Evolutionary conservation across 2,888 invertebrate genomes (phyloP), one percentile per base, ranked within the genome.

Genomic region (Adela reaumurella): DNA sequence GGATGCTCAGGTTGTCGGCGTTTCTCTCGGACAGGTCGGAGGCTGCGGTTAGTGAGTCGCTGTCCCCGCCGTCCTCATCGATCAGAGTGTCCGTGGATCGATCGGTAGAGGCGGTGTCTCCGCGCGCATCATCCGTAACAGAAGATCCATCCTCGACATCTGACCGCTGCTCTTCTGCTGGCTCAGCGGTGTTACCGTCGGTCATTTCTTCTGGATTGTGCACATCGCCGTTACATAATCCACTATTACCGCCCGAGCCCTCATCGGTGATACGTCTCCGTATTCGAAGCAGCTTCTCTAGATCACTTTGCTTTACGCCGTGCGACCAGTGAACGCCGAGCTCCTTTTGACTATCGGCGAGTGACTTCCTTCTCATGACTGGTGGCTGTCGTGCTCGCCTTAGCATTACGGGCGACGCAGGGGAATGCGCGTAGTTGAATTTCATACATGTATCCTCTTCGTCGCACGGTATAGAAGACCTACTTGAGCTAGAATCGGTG

Each of bases 1-100:
- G 76, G 62, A 77, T 76, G 62, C 78, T 78, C 68, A 77, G 67
- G 70, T 77, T 78, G 61, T 78, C 77, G 63, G 69, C 76, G 63
- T 76, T 74, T 61, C 65, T 67, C 57, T 65, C 71, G 56, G 68
- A 71, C 54, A 63, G 70, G 59, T 65, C 69, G 17, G 72, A 74
- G 49, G 58, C 63, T 28, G 64, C 58, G 1, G 76, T 74, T 24
- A 62, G 57, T 58, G 69, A 65, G 54, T 74, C 77, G 62, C 71
- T 71, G 10, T 47, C 48, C 54, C 68, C 46, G 11, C 18, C 29
- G 16, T 28, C 70, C 56, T 77, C 78, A 51, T 76, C 71, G 53
- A 76, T 76, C 54, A 78, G 62, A 11, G 78, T 78, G 49, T 77
- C 77, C 10, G 77, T 78, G 35, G 78, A 78, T 56, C 74, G 74